Evolutionary conservation across 2,888 invertebrate species (phyloP), one percentile per base, ranked within the genome.

Genomic region (Choristoneura rosaceana): DNA sequence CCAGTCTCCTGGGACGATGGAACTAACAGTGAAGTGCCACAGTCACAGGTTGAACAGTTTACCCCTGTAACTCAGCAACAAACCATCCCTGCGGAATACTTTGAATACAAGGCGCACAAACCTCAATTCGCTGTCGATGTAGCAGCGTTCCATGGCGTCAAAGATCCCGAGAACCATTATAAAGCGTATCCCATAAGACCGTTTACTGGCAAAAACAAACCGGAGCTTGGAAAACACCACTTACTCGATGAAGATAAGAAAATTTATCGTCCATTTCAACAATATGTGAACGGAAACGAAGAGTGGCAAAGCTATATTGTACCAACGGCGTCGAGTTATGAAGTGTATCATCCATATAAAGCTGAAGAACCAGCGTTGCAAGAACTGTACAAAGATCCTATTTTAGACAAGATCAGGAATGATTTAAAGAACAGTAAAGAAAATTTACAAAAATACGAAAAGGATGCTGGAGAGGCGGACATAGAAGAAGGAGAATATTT

Each of bases 311-410:
- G 74, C 25, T 79, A 84, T 50, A 84, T 82, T 0, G 80, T 80
- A 43, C 93, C 94, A 4, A 80, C 79, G 7, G 80, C 86, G 2
- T 84, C 84, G 4, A 87, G 86, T 62, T 93, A 91, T 79, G 91
- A 93, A 82, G 82, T 92, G 4, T 93, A 87, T 68, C 93, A 94
- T 78, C 94, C 94, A 0, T 94, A 94, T 62, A 84, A 91, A 80
- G 86, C 85, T 0, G 93, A 94, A 77, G 87, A 87, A 74, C 90
- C 90, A 15, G 87, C 87, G 5, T 81, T 94, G 55, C 84, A 90
- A 76, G 81, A 84, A 17, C 81, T 93, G 58, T 90, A 93, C 63
- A 87, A 87, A 78, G 90, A 93, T 77, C 90, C 92, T n/a, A 77
- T 89, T 4, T 75, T 91, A 74, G 78, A 81, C 64, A 89, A 93